Base-by-base conservation (phyloP, 2,888 invertebrate genomes). In the Chalcis sispes region DNA sequence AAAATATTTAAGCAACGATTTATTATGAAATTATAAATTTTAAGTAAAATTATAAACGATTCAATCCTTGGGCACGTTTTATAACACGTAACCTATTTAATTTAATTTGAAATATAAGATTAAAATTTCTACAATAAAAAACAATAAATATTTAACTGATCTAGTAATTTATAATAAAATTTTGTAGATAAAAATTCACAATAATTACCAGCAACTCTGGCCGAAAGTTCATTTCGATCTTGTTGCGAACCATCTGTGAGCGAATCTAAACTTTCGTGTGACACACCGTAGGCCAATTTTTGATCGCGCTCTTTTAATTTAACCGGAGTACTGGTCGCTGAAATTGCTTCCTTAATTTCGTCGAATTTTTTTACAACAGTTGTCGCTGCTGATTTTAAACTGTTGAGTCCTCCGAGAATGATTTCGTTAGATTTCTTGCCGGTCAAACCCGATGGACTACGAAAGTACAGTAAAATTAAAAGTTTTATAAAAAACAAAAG, bases 321-420 rank as follows among this genome's bases (percentile, higher is more conserved):
- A 2, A 95, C 94, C 0, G 96, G 96, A 10, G 96, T 96, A n/a
- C 95, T 94, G 80, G 94, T 96, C 0, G 95, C 95, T 1, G 96
- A 95, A 82, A 96, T 95, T 27, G 95, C 95, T 87, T 96, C 96
- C 86, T 96, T 96, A 87, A 97, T 94, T 88, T 96, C 97, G 85
- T 96, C 97, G 83, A 96, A 93, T 85, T 96, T 96, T 85, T 96
- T 96, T 25, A 93, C 96, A 86, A 97, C 93, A 50, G 94, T 94
- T 1, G 93, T 96, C 0, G 96, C 96, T 0, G 95, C 96, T 15
- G 94, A 95, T 87, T 96, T 96, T 48, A 97, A 91, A 83, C 95
- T 95, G 86, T 95, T 96, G 52, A 96, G 90, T 50, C 96, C 95
- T 77, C 96, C 96, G 89, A 96, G 94, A 62, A 96, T 91, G 54